Evolutionary conservation across 2,113 vertebrate species (phyloP), one percentile per base, ranked within the genome.

Genomic region (Gobio gobio): DNA sequence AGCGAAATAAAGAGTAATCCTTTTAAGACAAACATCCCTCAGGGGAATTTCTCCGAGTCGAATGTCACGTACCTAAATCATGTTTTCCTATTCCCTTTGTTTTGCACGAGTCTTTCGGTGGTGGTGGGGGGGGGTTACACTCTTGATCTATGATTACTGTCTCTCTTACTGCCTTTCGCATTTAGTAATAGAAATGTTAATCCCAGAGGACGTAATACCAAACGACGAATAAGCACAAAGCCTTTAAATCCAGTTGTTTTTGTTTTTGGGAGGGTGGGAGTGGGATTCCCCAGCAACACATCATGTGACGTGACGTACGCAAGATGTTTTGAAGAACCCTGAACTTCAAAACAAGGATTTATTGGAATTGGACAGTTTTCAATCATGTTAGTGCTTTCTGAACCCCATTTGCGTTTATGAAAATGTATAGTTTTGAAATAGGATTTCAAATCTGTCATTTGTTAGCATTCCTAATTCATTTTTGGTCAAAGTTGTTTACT

Each of bases 171-270:
- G 36, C 8, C 7, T 59, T 79, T n/a, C 43, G 22, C 56, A 40
- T 36, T 51, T 68, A 61, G 80, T 78, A 81, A 36, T 88, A 24
- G 61, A 83, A 36, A 63, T 43, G 58, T 92, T 94, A 93, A 94
- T 94, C 94, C 91, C 83, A 89, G 91, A 88, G 89, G 86, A 80
- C 85, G 88, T 88, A 93, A 91, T 91, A 87, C 79, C 91, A 68
- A 33, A 45, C 79, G 43, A 87, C 75, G 22, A 87, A 86, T 91
- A 70, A 93, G 91, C 92, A 87, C 83, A 92, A 92, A 94, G 93
- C 89, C 88, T 16, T 29, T 89, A 93, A 94, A 95, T 93, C 94
- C 92, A 83, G 90, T 93, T 94, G 94, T 93, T 94, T 92, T 91
- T 92, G 90, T 72, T 54, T 90, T 78, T 88, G 47, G 49, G 70